These are phyloP conservation scores for Lordiphosa mommai DNA, from an alignment of 1,140 invertebrate genomes.

Conservation along the genomic window DNA sequence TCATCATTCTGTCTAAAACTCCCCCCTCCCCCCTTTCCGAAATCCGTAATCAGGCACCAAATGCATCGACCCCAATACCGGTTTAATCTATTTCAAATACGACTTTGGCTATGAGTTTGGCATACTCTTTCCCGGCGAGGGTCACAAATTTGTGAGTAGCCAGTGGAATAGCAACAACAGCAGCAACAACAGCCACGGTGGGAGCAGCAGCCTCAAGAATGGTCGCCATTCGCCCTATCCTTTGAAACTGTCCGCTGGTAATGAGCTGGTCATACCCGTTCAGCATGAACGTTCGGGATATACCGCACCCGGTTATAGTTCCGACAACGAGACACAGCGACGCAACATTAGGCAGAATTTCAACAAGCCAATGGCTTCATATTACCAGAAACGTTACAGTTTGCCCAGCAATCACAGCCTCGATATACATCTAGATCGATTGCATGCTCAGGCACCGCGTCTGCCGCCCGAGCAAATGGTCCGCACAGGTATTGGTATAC, in stretches of 20 bases:
- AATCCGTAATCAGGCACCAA: conserved; percentile 83
- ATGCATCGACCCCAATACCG: conserved; percentile 88
- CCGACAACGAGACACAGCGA: conserved; percentile 55
- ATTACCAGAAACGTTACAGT: conserved; percentile 79
- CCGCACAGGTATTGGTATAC: conserved; percentile 69
- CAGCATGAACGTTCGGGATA: conserved; percentile 54
- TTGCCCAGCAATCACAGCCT: conserved; percentile 77
- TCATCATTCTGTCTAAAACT: conserved; percentile 12
- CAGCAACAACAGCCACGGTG: conserved; percentile 80
- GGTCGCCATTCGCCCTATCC: conserved; percentile 66
- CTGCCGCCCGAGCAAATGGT: conserved; percentile 59
- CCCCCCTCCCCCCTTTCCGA: conserved; percentile 11
- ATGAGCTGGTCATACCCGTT: conserved; percentile 72
- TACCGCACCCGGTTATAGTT: conserved; percentile 51
- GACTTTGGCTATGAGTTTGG: conserved; percentile 92
- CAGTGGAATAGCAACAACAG: conserved; percentile 74
- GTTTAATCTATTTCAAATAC: conserved; percentile 90
- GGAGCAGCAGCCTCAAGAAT: conserved; percentile 7
- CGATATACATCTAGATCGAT: conserved; percentile 70
- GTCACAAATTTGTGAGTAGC: conserved; percentile 81
- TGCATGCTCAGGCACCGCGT: conserved; percentile 68
- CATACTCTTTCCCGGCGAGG: conserved; percentile 86
- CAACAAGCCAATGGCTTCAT: conserved; percentile 76
- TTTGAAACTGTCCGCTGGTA: conserved; percentile 54
- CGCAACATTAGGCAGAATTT: conserved; percentile 81